These are phyloP conservation scores for Tapera naevia DNA, from an alignment of 2,797 vertebrate species.

Conservation along the genomic window DNA sequence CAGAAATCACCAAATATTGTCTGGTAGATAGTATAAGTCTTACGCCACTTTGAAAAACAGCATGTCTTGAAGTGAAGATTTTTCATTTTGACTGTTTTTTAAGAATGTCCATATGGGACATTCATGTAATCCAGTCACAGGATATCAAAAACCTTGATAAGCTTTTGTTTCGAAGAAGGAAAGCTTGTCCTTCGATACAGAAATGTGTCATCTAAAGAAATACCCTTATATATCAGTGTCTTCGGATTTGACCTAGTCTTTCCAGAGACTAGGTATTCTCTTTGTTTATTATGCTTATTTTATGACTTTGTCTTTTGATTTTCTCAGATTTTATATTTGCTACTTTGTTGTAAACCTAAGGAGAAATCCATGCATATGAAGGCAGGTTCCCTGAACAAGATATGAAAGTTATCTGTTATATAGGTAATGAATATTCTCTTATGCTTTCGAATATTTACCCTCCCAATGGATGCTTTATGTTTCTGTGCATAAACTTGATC, in stretches of 20 bases:
- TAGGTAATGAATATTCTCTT: not conserved
- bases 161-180: not conserved
- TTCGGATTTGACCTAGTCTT: not conserved
- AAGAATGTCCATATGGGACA: rapidly evolving
- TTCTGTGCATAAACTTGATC: not conserved
- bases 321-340: not conserved
- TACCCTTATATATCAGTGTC: not conserved
- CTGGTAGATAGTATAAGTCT: not conserved
- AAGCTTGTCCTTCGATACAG: not conserved
- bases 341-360: not conserved
- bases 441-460: not conserved
- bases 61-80: not conserved
- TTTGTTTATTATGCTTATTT: not conserved
- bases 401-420: not conserved
- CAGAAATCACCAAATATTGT: not conserved
- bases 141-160: not conserved
- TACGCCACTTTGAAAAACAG: not conserved
- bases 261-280: not conserved
- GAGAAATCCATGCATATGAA: not conserved
- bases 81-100: not conserved
- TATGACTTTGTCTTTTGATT: not conserved
- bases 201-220: not conserved
- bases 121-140: not conserved
- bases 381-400: not conserved
- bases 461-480: not conserved